Percentiles rank a stretch among this genome's conserved stretches.
These are phyloP conservation scores for Potamilus streckersoni DNA, from an alignment of 1,140 invertebrate genomes.

Conservation along the genomic window DNA sequence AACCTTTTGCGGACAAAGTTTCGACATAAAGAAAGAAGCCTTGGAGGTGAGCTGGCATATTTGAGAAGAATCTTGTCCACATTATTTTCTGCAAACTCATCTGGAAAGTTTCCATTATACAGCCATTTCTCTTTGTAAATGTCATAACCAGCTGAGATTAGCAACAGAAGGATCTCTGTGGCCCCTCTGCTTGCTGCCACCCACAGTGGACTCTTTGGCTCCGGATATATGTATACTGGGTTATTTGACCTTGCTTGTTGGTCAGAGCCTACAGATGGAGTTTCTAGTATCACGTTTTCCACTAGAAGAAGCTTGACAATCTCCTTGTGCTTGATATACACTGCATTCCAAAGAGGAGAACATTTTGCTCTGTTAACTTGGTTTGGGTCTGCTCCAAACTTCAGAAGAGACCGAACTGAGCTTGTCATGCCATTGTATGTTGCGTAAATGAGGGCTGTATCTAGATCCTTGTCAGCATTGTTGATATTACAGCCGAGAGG, in stretches of 20 bases:
- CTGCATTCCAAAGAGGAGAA: constrained; percentile 60
- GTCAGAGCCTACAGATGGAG: constrained; percentile 42
- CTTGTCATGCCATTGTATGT: constrained; percentile 51
- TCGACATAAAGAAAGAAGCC: constrained; percentile 44
- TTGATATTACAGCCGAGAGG: constrained; percentile 54
- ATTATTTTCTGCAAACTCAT: constrained; percentile 16
- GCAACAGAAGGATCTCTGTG: constrained; percentile 33
- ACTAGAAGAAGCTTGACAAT: constrained; percentile 48
- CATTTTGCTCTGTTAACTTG: constrained; percentile 37
- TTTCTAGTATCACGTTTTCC: constrained; percentile 51
- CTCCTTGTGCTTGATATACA: constrained; percentile 38
- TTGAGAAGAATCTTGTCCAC: constrained; percentile 32
- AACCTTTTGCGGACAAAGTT: constrained; percentile 40
- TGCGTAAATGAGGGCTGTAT: constrained; percentile 58
- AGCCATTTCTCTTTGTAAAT: constrained; percentile 50
- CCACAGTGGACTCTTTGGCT: constrained; percentile 44
- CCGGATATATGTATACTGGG: constrained; percentile 35
- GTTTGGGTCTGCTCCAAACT: constrained; percentile 54
- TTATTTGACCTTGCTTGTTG: constrained; percentile 45
- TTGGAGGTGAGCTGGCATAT: constrained; percentile 35
- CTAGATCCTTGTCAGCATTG: constrained; percentile 54
- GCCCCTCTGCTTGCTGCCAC: constrained; percentile 40
- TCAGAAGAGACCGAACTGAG: constrained; percentile 39
- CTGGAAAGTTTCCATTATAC: constrained; percentile 23
- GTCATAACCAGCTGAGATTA: constrained; percentile 51